These are phyloP conservation scores for Heterodera carotae DNA, from an alignment of 1,140 invertebrate genomes.

Conservation along the genomic window DNA sequence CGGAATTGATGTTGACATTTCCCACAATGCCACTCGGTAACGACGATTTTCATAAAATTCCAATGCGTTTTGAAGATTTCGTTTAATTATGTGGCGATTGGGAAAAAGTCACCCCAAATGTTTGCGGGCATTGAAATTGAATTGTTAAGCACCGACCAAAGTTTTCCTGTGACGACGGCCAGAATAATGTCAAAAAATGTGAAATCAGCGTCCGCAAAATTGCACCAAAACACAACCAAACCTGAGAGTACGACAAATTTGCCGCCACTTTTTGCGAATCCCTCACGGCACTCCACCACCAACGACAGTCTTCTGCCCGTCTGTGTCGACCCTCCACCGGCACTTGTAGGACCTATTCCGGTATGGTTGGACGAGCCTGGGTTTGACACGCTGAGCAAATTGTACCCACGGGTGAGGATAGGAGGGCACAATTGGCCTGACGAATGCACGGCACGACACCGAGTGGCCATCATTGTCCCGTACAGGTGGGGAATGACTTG, in stretches of 20 bases:
- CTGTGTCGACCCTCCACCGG: slow-evolving; percentile 43
- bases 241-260: background rate
- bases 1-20: background rate
- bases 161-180: background rate
- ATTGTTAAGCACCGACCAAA: background rate
- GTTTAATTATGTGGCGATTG: background rate
- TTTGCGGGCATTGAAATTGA: background rate
- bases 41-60: too few relatives aligned
- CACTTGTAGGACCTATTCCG: slow-evolving; percentile 53
- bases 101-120: too few relatives aligned
- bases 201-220: background rate
- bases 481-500: slow-evolving; percentile 46
- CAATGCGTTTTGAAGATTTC: too few relatives aligned
- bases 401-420: slow-evolving; percentile 56
- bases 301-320: background rate
- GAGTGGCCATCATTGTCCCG: slow-evolving; percentile 59
- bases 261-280: background rate
- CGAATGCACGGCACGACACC: slow-evolving; percentile 53
- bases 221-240: background rate
- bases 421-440: slow-evolving; percentile 59
- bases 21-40: background rate
- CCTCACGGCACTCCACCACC: background rate
- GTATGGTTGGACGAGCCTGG: slow-evolving; percentile 59
- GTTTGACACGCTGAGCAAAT: slow-evolving; percentile 43
- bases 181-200: background rate